phyloP scores from a whole-genome alignment of 2,888 invertebrate genomes.

The Eucriotettix oculatus region DNA sequence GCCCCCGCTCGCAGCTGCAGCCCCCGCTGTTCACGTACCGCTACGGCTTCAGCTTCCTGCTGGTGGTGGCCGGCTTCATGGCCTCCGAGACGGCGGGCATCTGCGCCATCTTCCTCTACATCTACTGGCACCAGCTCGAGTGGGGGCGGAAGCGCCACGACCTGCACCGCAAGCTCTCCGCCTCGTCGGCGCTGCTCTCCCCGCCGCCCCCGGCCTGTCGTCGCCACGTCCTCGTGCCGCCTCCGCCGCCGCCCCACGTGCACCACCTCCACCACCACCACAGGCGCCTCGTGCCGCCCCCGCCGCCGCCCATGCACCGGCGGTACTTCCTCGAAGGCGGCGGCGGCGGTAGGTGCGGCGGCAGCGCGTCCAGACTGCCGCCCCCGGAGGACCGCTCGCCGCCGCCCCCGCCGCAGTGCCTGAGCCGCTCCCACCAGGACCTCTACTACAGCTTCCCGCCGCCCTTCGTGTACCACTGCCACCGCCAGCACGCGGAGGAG shows the following conservation, averaged over 20 bases:
- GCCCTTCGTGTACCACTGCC: conserved; percentile 6
- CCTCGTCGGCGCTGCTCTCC: conserved; percentile 7
- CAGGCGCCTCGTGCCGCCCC: conserved; percentile 11
- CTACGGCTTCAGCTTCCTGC: conserved; percentile 76
- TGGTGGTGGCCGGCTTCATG: conserved; percentile 71
- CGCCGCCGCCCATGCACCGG: not conserved
- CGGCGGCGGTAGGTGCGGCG: not conserved
- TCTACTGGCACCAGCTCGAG: conserved; percentile 58
- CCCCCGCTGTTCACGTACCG: conserved; percentile 67
- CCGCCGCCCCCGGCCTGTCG: conserved; percentile 8
- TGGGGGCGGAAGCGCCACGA: conserved; percentile 26
- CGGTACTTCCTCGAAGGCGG: not conserved
- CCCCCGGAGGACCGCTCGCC: conserved; percentile 11
- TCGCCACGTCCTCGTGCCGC: conserved; percentile 6
- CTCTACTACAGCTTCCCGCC: conserved; percentile 2
- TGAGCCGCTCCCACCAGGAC: not conserved
- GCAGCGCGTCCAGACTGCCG: not conserved
- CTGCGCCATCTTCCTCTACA: conserved; percentile 72
- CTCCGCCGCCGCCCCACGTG: not conserved
- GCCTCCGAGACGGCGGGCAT: conserved; percentile 73
- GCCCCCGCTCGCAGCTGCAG: conserved; percentile 56
- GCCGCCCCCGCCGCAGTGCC: conserved; percentile 7
- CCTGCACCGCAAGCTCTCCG: conserved; percentile 10
- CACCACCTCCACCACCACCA: conserved; percentile 40
- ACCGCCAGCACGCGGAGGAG: conserved; percentile 6